Conservation (phyloP, 2,888 invertebrate genomes). For the Lasioglossum zephyrum region DNA sequence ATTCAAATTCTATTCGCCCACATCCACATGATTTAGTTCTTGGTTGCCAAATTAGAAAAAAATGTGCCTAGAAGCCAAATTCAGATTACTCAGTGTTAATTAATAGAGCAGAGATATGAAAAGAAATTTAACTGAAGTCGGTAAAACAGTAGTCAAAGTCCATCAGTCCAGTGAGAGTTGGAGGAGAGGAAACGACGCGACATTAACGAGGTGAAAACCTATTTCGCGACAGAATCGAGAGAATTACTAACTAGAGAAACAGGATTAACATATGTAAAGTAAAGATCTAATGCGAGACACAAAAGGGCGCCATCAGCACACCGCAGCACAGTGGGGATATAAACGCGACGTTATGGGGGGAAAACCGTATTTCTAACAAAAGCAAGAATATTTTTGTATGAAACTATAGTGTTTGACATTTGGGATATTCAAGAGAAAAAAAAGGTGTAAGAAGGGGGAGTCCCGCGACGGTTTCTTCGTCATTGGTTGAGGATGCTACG, state of each 20-base stretch:
- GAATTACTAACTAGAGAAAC: neutral
- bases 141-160: neutral
- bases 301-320: neutral
- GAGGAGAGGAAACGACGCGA: neutral
- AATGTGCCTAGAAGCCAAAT: neutral
- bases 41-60: neutral
- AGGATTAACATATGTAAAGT: neutral
- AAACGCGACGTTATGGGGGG: neutral
- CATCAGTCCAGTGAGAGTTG: too few species aligned
- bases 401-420: neutral
- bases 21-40: neutral
- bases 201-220: neutral
- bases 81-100: neutral
- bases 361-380: neutral
- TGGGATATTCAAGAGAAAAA: neutral
- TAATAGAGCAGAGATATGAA: neutral
- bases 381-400: neutral
- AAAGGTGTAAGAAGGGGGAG: conserved; percentile 58
- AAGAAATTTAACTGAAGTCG: too few species aligned
- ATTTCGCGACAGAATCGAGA: neutral
- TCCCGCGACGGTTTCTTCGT: conserved; percentile 55
- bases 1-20: neutral
- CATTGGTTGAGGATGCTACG: conserved; percentile 64
- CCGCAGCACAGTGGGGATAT: neutral
- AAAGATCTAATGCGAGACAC: neutral